A percentile compares a stretch with the other conserved stretches of the same genome.
Evolutionary conservation across 1,140 invertebrate species (phyloP).

Genomic region (Drosophila leontia): DNA sequence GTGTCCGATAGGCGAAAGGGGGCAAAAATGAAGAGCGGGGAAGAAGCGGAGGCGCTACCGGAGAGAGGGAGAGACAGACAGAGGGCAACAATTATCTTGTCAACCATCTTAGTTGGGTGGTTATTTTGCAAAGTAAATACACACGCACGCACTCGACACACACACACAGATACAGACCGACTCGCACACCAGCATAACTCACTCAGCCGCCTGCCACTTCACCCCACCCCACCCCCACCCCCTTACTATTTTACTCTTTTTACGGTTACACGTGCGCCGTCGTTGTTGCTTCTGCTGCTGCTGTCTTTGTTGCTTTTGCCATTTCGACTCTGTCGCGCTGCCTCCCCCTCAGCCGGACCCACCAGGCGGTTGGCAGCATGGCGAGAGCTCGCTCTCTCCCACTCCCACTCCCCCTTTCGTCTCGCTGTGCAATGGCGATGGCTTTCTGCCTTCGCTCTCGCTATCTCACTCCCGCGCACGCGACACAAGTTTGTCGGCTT

Average conservation of each 20-base stretch:
- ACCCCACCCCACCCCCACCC: not conserved
- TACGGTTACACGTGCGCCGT: slow-evolving; percentile 78
- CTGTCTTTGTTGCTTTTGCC: slow-evolving; percentile 9
- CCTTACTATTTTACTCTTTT: slow-evolving; percentile 73
- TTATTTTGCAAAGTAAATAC: slow-evolving; percentile 73
- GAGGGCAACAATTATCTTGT: slow-evolving; percentile 73
- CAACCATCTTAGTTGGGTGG: slow-evolving; percentile 62
- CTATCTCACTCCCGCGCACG: slow-evolving; percentile 20
- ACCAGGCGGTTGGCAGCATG: not conserved
- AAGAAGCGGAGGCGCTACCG: not conserved
- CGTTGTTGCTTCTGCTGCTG: slow-evolving; percentile 42
- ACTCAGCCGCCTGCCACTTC: slow-evolving; percentile 16
- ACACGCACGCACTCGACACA: slow-evolving; percentile 25
- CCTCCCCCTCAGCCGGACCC: not conserved
- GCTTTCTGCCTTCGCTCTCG: slow-evolving; percentile 23
- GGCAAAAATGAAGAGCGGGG: not conserved
- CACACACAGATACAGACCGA: slow-evolving; percentile 23
- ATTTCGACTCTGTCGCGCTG: slow-evolving; percentile 16
- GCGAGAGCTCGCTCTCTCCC: slow-evolving; percentile 22
- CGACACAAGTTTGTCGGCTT: slow-evolving; percentile 54
- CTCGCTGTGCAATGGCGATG: slow-evolving; percentile 1
- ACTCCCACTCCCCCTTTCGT: not conserved
- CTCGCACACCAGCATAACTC: slow-evolving; percentile 29
- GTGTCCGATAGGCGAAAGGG: not conserved
- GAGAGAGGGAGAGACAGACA: slow-evolving; percentile 20